Percentiles rank a stretch among this genome's conserved stretches.
Conservation (phyloP, 92 coral and sea anemone genomes). For the Parazoanthus darwini region DNA sequence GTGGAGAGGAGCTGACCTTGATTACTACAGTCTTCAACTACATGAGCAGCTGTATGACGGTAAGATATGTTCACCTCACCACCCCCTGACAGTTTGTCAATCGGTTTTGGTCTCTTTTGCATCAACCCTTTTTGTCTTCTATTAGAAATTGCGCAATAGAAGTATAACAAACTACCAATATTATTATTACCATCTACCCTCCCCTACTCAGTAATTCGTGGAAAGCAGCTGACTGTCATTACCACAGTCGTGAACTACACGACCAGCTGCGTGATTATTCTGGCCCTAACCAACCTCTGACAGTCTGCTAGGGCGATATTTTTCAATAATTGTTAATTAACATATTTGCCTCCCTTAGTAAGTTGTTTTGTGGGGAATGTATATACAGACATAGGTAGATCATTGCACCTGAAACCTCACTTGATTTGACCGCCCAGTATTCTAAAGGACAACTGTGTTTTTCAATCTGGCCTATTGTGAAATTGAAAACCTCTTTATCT, state of each 20-base stretch:
- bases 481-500: background rate
- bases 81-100: conserved; percentile 41
- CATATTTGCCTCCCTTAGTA: no score
- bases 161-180: no score
- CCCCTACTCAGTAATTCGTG: conserved; percentile 84
- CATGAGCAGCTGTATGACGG: conserved; percentile 82
- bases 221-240: conserved; percentile 26
- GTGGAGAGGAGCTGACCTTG: conserved; percentile 66
- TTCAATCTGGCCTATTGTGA: background rate
- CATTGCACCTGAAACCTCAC: no score
- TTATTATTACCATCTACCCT: conserved; percentile 46
- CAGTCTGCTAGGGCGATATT: no score
- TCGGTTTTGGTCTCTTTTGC: conserved; percentile 50
- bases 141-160: no score
- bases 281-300: no score
- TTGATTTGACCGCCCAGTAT: no score
- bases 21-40: conserved; percentile 89
- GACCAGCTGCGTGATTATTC: no score
- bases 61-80: conserved; percentile 41
- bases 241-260: no score
- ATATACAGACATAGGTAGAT: no score
- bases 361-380: no score
- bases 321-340: no score
- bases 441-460: conserved; percentile 23
- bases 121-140: conserved; percentile 35